phyloP scores from a whole-genome alignment of 2,113 vertebrate species.

The Microcebus ravelobensis region DNA sequence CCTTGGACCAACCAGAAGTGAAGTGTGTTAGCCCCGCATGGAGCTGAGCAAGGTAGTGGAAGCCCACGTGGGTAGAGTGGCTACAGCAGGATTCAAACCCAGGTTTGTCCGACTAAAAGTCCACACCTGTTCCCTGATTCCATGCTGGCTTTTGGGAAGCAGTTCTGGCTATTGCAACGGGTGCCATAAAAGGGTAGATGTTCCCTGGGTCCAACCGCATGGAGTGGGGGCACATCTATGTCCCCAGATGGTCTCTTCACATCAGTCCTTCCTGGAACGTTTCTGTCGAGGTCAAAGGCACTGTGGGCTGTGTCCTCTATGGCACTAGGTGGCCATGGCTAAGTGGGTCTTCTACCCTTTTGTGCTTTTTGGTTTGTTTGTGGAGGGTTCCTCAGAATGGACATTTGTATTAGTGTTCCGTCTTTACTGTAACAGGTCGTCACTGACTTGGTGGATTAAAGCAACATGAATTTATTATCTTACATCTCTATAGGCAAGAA shows the following conservation, averaged over 20 bases:
- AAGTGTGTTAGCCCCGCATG: rapidly evolving
- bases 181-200: rapidly evolving
- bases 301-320: rapidly evolving
- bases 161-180: too few species aligned
- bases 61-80: rapidly evolving
- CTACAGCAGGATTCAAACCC: rapidly evolving
- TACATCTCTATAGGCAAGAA: not conserved
- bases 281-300: rapidly evolving
- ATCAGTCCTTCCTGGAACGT: not conserved
- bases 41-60: too few species aligned
- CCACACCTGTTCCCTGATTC: rapidly evolving
- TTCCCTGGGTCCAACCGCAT: rapidly evolving
- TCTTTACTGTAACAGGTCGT: not conserved
- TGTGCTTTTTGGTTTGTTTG: rapidly evolving
- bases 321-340: rapidly evolving
- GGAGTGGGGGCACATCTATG: rapidly evolving
- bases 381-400: not conserved
- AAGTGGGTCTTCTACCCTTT: not conserved
- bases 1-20: too few species aligned
- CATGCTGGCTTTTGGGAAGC: not conserved
- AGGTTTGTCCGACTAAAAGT: not conserved
- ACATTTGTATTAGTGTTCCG: rapidly evolving
- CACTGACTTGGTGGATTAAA: not conserved
- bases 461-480: too few species aligned
- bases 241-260: rapidly evolving